Evolutionary conservation across 2,797 vertebrate genomes (phyloP).

Genomic region (Tolypeutes matacus): DNA sequence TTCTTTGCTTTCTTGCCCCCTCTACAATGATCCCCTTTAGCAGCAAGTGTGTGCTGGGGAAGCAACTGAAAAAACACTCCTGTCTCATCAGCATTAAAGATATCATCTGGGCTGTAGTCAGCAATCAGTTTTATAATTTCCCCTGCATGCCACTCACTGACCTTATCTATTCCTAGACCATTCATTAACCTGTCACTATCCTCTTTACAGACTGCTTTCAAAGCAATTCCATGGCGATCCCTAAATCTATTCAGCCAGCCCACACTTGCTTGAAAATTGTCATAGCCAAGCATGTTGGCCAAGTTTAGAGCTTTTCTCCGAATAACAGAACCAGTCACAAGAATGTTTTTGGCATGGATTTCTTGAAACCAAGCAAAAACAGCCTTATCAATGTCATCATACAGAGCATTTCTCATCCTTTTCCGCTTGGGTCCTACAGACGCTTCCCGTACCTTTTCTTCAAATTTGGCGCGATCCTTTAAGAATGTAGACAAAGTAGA

Average conservation of each 20-base stretch:
- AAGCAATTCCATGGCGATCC: constrained; percentile 32
- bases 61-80: constrained; percentile 69
- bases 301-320: constrained; percentile 61
- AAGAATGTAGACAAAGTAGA: constrained; percentile 59
- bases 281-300: constrained; percentile 65
- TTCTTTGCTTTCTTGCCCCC: constrained; percentile 55
- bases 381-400: constrained; percentile 43
- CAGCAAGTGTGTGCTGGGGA: constrained; percentile 55
- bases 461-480: constrained; percentile 50
- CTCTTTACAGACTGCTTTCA: constrained; percentile 64
- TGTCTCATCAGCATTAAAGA: constrained; percentile 66
- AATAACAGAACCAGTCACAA: constrained; percentile 61
- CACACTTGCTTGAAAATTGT: constrained; percentile 73
- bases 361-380: constrained; percentile 74
- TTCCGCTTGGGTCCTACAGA: constrained; percentile 3
- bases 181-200: constrained; percentile 61
- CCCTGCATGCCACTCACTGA: constrained; percentile 56
- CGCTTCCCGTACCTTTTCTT: constrained; percentile 55
- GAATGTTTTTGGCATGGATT: constrained; percentile 65
- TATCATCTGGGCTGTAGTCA: constrained; percentile 65
- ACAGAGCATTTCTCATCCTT: constrained; percentile 31
- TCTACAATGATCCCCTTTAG: constrained; percentile 64
- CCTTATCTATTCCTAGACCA: constrained; percentile 51
- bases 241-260: constrained; percentile 66
- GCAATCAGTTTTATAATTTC: constrained; percentile 70